Base-by-base conservation (phyloP, 2,113 vertebrate species). In the Colinus virginianus region DNA sequence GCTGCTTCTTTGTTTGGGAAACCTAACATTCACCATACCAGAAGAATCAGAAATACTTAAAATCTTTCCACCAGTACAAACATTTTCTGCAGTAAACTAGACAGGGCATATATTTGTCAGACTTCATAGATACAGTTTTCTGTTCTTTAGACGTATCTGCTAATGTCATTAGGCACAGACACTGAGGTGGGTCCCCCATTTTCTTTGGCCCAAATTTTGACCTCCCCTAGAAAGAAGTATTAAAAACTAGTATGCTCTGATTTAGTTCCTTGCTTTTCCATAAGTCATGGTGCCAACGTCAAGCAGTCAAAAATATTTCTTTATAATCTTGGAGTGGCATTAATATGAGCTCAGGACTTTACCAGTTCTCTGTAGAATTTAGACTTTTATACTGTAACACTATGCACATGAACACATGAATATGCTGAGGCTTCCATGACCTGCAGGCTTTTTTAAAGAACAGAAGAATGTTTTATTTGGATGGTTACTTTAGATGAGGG, bases 391-490 rank as follows among this genome's bases (percentile, higher is more conserved):
- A 64, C 68, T 4, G 3, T 90, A 94, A 94, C 55, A 69, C 34
- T 69, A 76, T 49, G 74, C 78, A 66, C 38, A 62, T 13, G 48
- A 93, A 71, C 26, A 66, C 38, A 62, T 13, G 48, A 93, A 71
- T 30, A 78, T 87, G 87, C 93, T 95, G 78, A 92, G 92, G 89
- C 59, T 95, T 83, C 92, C 87, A 95, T 79, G 96, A 96, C 92
- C 84, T 96, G 67, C 55, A 94, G 66, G 70, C 16, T 82, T 90
- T 45, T 78, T 85, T 36, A 56, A 93, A 62, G 38, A 62, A 38
- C 81, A 95, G 67, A 92, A 66, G 62, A 85, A 79, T 95, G 81
- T 96, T 96, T 96, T 72, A 96, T 89, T 96, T 96, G 96, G 95
- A 96, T 75, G 70, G 94, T 78, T 89, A 34, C 61, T 89, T 89